phyloP scores from a whole-genome alignment of 92 coral and sea anemone genomes.

The Porites lobata region DNA sequence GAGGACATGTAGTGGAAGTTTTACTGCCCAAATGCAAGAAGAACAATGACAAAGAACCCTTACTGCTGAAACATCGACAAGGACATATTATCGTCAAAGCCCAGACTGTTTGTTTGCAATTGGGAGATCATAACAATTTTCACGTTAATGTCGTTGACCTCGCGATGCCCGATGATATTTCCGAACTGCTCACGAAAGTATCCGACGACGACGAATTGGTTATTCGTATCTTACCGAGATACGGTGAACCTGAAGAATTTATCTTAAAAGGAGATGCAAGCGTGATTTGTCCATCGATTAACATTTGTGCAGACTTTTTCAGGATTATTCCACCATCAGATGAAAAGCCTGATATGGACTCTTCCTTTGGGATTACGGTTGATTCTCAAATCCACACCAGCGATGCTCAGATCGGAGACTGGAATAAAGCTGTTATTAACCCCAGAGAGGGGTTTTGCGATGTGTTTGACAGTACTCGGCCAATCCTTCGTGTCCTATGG shows the following conservation, averaged over 20 bases:
- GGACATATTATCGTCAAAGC: neutral
- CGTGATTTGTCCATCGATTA: neutral
- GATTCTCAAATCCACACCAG: neutral
- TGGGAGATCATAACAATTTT: slow-evolving; percentile 4
- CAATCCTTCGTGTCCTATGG: slow-evolving; percentile 42
- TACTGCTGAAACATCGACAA: neutral
- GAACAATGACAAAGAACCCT: neutral
- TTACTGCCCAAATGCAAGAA: slow-evolving; percentile 9
- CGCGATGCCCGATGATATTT: neutral
- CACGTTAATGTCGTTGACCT: neutral
- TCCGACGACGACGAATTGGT: slow-evolving; percentile 21
- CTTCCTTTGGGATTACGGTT: neutral
- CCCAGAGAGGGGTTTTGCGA: neutral
- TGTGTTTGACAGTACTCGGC: slow-evolving; percentile 20
- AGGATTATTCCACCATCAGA: slow-evolving; percentile 8
- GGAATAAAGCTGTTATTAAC: neutral
- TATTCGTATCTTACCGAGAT: slow-evolving; percentile 27
- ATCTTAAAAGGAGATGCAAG: neutral
- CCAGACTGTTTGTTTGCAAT: slow-evolving; percentile 39
- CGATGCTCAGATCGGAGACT: slow-evolving; percentile 11
- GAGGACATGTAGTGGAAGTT: slow-evolving; percentile 33
- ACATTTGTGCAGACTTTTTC: slow-evolving; percentile 36
- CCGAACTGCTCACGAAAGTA: slow-evolving; percentile 31
- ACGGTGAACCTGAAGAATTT: slow-evolving; percentile 19
- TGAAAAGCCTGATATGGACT: neutral